These are phyloP conservation scores for Chrysomallon squamiferum DNA, from an alignment of 1,140 invertebrate genomes.

Conservation along the genomic window DNA sequence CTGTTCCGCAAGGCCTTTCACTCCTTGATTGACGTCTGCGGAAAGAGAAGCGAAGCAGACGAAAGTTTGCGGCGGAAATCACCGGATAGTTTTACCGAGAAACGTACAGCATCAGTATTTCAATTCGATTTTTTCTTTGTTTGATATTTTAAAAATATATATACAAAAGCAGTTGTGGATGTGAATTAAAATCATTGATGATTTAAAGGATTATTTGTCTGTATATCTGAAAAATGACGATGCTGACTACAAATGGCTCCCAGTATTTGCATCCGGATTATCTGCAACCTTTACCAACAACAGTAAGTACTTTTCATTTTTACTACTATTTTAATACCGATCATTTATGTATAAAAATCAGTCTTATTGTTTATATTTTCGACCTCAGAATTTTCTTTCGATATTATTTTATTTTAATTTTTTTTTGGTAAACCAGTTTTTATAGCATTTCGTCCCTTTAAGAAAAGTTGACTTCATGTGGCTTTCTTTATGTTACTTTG, in stretches of 20 bases:
- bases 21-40: constrained; percentile 44
- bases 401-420: too few species aligned
- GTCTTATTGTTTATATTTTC: too few species aligned
- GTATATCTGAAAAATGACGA: constrained; percentile 13
- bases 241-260: constrained; percentile 49
- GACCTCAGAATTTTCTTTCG: too few species aligned
- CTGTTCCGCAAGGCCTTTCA: constrained; percentile 28
- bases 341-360: too few species aligned
- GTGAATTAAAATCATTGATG: constrained; percentile 7
- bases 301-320: constrained; percentile 40
- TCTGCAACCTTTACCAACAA: constrained; percentile 61
- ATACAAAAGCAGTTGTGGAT: too few species aligned
- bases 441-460: too few species aligned
- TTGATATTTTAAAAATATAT: too few species aligned
- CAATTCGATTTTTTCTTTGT: background rate
- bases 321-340: too few species aligned
- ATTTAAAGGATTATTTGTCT: constrained; percentile 1
- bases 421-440: too few species aligned
- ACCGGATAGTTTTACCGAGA: constrained; percentile 1
- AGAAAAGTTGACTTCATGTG: too few species aligned
- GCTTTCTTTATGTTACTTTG: too few species aligned
- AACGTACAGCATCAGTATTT: background rate
- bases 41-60: constrained; percentile 6
- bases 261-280: constrained; percentile 62
- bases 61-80: constrained; percentile 7